Evolutionary conservation across 1,140 invertebrate genomes (phyloP).

Genomic region (Scaptomyza graminum): DNA sequence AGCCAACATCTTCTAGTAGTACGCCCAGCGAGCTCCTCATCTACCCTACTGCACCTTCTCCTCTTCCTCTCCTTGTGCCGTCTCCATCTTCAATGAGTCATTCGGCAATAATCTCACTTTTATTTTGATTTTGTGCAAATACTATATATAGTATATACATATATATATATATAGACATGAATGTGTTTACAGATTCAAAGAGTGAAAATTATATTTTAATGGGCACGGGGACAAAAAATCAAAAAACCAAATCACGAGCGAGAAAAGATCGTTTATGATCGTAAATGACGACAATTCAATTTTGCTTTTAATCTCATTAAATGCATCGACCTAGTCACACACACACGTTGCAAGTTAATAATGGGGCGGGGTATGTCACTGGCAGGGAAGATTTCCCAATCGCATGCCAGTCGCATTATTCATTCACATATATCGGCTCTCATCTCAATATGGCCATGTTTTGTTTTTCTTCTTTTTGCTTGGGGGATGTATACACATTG

Average conservation of each 20-base stretch:
- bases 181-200: neutral
- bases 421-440: constrained; percentile 21
- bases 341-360: neutral
- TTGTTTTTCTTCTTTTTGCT: neutral
- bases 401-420: constrained; percentile 43
- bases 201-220: constrained; percentile 39
- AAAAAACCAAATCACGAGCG: constrained; percentile 24
- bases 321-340: constrained; percentile 14
- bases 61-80: neutral
- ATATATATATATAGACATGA: constrained; percentile 5
- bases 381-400: constrained; percentile 42
- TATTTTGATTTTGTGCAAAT: constrained; percentile 74
- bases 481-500: constrained; percentile 5
- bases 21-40: constrained; percentile 15
- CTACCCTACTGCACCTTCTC: neutral
- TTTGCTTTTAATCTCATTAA: neutral
- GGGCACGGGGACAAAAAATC: constrained; percentile 37
- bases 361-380: neutral
- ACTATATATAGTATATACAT: constrained; percentile 36
- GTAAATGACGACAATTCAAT: constrained; percentile 7
- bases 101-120: constrained; percentile 79
- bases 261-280: constrained; percentile 13
- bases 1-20: constrained; percentile 23
- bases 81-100: constrained; percentile 62
- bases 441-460: constrained; percentile 15